Base-by-base conservation (phyloP, 1,140 invertebrate genomes). In the Drosophila novamexicana region DNA sequence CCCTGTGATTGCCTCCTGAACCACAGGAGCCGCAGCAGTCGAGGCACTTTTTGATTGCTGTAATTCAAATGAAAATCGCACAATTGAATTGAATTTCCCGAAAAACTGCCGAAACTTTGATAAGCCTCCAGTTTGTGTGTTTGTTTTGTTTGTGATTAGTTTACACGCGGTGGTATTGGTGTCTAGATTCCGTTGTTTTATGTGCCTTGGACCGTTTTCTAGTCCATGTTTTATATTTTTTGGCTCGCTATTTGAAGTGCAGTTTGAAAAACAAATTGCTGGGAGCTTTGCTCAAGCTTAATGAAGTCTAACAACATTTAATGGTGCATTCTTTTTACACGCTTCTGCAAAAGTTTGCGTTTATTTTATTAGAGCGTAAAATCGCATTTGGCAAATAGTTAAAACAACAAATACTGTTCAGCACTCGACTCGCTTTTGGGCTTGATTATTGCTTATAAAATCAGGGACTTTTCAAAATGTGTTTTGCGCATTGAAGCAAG, bases 51-150 rank as follows among this genome's bases (percentile, higher is more conserved):
- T 80, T 73, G 68, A 88, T 79, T 59, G 61, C 63, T 83, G 79
- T 82, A 83, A 88, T 88, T 89, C 79, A 83, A 88, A 89, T 79
- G 77, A 72, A 83, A 83, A 80, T 89, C 78, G 73, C 76, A 83
- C 79, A 89, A 88, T 83, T 89, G 66, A 88, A 88, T 88, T 89
- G 83, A 88, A 86, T 88, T 86, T 79, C 16, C 75, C 72, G 36
- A 78, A 86, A 73, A 76, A 49, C 49, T 42, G 47, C 49, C 75
- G 77, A 80, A 88, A 86, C 82, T 86, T 88, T 86, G 83, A 86
- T 70, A 79, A 79, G 76, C 79, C 71, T 63, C 32, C 58, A 64
- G 32, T 69, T 62, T 53, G 59, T 39, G 57, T 58, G 49, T 58
- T 59, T 68, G 59, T 65, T 79, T 77, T 84, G 83, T 80, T 88